These are phyloP conservation scores for Dolichopus griseipennis DNA, from an alignment of 2,888 invertebrate genomes.

Conservation along the genomic window DNA sequence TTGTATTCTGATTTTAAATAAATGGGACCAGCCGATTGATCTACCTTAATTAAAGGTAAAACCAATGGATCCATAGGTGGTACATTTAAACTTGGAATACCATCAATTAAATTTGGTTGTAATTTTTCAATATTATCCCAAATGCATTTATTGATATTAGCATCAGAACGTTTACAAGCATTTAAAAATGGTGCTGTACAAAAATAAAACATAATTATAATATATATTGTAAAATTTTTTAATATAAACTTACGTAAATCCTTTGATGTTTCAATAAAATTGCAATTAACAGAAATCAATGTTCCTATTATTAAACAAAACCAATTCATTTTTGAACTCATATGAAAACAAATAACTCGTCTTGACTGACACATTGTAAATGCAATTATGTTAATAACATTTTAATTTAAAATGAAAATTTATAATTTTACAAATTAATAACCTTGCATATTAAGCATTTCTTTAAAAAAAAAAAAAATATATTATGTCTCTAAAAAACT, in stretches of 20 bases:
- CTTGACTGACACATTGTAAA: not conserved
- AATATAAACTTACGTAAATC: not conserved
- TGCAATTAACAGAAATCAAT: not conserved
- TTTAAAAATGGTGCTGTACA: slow-evolving; percentile 57
- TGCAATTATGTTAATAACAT: not conserved
- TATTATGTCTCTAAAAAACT: too few relatives aligned
- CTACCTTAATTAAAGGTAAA: slow-evolving; percentile 58
- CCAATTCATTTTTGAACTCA: not conserved
- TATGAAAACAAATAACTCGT: not conserved
- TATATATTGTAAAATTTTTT: not conserved
- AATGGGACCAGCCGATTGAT: slow-evolving; percentile 60
- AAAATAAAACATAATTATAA: not conserved
- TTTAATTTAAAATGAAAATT: not conserved
- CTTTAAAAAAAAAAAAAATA: too few relatives aligned
- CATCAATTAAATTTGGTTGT: slow-evolving; percentile 49
- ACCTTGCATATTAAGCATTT: too few relatives aligned
- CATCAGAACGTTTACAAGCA: slow-evolving; percentile 56
- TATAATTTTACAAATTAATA: not conserved
- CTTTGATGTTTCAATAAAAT: not conserved
- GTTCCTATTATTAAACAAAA: not conserved
- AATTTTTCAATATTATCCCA: slow-evolving; percentile 51
- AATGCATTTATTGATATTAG: slow-evolving; percentile 52
- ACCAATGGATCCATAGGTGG: slow-evolving; percentile 62
- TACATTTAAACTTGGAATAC: slow-evolving; percentile 59
- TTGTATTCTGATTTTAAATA: slow-evolving; percentile 57